These are phyloP conservation scores for Coregonus sp. DNA, from an alignment of 2,797 vertebrate genomes.

Conservation along the genomic window DNA sequence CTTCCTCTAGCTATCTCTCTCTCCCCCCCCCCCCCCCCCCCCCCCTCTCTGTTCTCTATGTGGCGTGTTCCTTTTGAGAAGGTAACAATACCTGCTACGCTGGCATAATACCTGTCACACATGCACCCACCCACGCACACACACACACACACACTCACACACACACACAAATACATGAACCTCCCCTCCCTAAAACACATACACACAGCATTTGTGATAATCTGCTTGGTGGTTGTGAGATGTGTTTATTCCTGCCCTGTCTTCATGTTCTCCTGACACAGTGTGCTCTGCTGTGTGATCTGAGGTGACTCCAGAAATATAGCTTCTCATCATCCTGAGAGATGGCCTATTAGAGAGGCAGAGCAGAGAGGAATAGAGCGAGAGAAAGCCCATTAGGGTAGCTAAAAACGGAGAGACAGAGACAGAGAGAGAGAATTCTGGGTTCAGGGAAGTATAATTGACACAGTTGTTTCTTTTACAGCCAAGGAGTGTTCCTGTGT, in stretches of 20 bases:
- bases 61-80: constrained; percentile 75
- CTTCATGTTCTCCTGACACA: constrained; percentile 78
- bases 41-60: constrained; percentile 78
- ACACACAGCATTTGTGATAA: neutral
- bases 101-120: constrained; percentile 74
- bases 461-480: constrained; percentile 71
- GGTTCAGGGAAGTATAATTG: constrained; percentile 77
- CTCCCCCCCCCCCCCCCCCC: constrained; percentile 14
- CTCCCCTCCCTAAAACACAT: constrained; percentile 17
- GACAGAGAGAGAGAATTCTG: constrained; percentile 60
- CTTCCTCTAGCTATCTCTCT: constrained; percentile 13
- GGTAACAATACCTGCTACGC: constrained; percentile 76
- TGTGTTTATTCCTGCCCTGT: constrained; percentile 62
- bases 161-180: neutral
- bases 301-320: constrained; percentile 65
- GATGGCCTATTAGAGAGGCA: constrained; percentile 66
- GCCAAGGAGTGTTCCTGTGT: constrained; percentile 60
- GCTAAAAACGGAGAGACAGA: constrained; percentile 63
- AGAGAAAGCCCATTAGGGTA: constrained; percentile 29
- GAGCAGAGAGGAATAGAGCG: neutral
- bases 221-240: constrained; percentile 4
- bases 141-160: constrained; percentile 23
- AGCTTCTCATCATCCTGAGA: constrained; percentile 76
- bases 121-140: constrained; percentile 57
- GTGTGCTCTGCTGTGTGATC: constrained; percentile 58